Evolutionary conservation across 2,113 vertebrate genomes (phyloP).

Genomic region (Oreochromis spilurus): DNA sequence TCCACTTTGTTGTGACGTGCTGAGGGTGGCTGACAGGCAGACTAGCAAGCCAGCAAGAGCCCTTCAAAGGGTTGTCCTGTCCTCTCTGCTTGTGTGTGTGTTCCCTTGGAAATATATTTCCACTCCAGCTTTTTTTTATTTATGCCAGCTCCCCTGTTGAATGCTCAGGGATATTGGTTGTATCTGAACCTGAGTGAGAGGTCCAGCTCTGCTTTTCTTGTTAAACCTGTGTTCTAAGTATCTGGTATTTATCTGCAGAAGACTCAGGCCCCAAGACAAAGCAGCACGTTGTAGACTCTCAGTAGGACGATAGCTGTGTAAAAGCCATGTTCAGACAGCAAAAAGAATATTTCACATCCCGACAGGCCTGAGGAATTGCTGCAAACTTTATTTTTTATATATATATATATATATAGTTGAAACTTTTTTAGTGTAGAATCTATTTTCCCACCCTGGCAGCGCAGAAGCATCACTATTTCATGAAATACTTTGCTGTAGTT

Average conservation of each 20-base stretch:
- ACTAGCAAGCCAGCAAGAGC: background rate
- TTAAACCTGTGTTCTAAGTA: conserved; percentile 35
- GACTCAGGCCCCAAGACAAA: conserved; percentile 23
- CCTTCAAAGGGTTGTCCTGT: conserved; percentile 16
- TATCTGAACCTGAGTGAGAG: conserved; percentile 48
- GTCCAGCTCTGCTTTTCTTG: conserved; percentile 31
- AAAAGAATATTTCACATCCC: conserved; percentile 10
- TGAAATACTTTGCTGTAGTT: background rate
- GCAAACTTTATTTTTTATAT: background rate
- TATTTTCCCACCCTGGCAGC: background rate
- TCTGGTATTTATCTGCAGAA: conserved; percentile 38
- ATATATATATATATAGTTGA: background rate
- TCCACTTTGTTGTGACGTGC: conserved; percentile 52
- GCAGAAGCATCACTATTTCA: conserved; percentile 11
- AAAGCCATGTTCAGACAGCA: conserved; percentile 36
- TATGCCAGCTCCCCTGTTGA: conserved; percentile 38
- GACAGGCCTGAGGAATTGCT: conserved; percentile 2
- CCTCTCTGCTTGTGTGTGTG: background rate
- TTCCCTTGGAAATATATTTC: conserved; percentile 26
- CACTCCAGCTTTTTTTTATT: conserved; percentile 1
- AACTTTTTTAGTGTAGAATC: background rate
- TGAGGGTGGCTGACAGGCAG: conserved; percentile 40
- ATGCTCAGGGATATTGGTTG: conserved; percentile 57
- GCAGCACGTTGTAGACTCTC: background rate
- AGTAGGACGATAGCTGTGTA: background rate